phyloP scores from a whole-genome alignment of 2,113 vertebrate genomes.

The Pseudorectes ferrugineus region DNA sequence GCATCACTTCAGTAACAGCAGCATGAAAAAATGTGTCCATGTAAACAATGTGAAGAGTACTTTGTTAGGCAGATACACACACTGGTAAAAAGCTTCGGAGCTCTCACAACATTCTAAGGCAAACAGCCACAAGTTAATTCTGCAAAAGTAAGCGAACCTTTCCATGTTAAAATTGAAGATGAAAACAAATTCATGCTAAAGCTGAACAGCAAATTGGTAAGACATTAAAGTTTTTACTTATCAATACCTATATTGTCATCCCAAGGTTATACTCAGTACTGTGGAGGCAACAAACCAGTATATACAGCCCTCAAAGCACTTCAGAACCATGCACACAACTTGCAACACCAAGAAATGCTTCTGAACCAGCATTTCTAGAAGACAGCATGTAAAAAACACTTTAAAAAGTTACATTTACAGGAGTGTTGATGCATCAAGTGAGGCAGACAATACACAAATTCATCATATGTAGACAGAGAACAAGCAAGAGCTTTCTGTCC shows the following conservation, averaged over 20 bases:
- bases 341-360: not conserved
- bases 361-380: not conserved
- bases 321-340: not conserved
- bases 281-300: not conserved
- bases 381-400: rapidly evolving
- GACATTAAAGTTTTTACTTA: not conserved
- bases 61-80: not conserved
- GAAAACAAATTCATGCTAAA: not conserved
- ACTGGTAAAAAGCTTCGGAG: not conserved
- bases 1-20: not conserved
- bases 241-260: not conserved
- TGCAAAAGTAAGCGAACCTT: not conserved
- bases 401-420: not conserved
- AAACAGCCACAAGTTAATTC: not conserved
- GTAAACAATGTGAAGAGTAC: not conserved
- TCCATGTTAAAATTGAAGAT: not conserved
- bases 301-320: not conserved
- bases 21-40: not conserved
- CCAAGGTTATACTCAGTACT: not conserved
- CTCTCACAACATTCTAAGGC: not conserved
- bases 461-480: not conserved
- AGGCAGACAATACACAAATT: not conserved
- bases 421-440: rapidly evolving
- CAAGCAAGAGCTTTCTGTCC: not conserved
- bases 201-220: not conserved